Base-by-base conservation (phyloP, 2,797 vertebrate genomes). In the Spheniscus humboldti region DNA sequence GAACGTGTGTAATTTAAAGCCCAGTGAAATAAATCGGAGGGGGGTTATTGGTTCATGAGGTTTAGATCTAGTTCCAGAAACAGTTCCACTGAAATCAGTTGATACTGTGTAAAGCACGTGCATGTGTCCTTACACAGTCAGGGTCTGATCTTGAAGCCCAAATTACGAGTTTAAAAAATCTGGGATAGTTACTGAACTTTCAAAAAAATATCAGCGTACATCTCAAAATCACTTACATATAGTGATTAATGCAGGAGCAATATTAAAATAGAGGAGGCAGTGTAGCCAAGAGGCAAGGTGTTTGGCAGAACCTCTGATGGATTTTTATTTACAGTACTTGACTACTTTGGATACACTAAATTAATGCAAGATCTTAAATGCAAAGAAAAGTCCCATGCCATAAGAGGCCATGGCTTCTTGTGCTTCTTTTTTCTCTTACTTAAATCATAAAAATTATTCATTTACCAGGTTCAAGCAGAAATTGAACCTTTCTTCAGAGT, bases 71-170 rank as follows among this genome's bases (percentile, higher is more conserved):
- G 8, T 13, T 82, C 31, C 50, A 33, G 67, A 71, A 74, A 64
- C 12, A 35, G 7, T 30, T 85, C 30, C 20, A 27, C 33, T 69
- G 56, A 56, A 78, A 78, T 39, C 30, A 15, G 23, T 52, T 62
- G 52, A 53, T 5, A 23, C 5, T 35, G 19, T 19, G 39, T 41
- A 33, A 63, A 55, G 67, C 28, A 74, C 0, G 0, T 37, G 11
- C 39, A 10, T 15, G 6, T 52, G 41, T 73, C 13, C 41, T 68
- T 28, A 25, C 17, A 11, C 25, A 48, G 50, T 48, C 55, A 55
- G 18, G 6, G 22, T 33, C 74, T 77, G 47, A 75, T 43, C 28
- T 37, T 13, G 5, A 64, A 82, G 52, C 16, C 33, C 47, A 47
- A 56, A 37, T 41, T 19, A 47, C 5, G 66, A 85, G 24, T 63